Base-by-base conservation (phyloP, 1,140 invertebrate genomes). In the Prorops nasuta region DNA sequence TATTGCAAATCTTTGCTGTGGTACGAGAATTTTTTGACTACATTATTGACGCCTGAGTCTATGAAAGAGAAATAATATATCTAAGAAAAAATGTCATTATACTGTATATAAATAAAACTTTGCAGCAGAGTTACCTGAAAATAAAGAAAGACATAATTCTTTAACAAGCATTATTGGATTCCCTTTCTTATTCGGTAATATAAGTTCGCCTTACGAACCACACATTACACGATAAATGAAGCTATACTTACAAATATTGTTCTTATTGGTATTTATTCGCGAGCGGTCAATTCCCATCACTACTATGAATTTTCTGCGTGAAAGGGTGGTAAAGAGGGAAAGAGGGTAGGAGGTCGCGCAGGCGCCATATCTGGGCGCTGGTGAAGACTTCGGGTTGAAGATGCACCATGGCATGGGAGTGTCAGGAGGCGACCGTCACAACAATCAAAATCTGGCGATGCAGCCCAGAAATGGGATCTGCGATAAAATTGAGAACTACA, bases 401-500 rank as follows among this genome's bases (percentile, higher is more conserved):
- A 75, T 75, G 70, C 69, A 72, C 67, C 66, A 70, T 72, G 68
- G 66, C 69, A 74, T 69, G 69, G 71, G 70, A 72, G 69, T 72
- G 69, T 72, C 71, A 64, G 49, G 59, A 57, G 53, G 62, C 56
- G 66, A 61, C 63, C 71, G 69, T 58, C 64, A 58, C 57, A 56
- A 54, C 46, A 55, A 58, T 59, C 61, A 69, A 63, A 74, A 67
- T 63, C 43, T 55, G 37, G 63, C 55, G 51, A 72, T 74, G 64
- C 69, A 67, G 56, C 58, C 69, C 47, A 63, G 64, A 43, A 68
- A 72, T 44, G 79, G 77, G 64, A 77, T 85, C 63, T 84, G 83
- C 74, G 80, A 84, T 66, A 84, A 83, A 80, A 77, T 85, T 50
- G 83, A 85, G 64, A 77, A 78, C 67, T 85, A 84, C 69, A 78